Evolutionary conservation across 2,888 invertebrate species (phyloP).

Genomic region (Sarcophaga subvicina): DNA sequence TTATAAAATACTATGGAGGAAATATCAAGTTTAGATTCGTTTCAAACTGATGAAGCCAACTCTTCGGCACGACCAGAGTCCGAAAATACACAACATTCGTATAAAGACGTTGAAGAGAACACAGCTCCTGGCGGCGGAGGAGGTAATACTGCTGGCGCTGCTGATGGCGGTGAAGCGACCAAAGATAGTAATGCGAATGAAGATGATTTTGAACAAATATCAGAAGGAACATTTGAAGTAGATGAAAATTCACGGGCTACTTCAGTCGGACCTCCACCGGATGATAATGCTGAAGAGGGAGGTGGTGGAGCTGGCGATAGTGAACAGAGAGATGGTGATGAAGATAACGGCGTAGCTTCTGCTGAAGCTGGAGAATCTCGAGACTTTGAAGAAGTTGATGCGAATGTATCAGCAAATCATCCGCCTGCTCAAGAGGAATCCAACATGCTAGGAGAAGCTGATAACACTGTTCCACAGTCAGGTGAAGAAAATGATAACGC

Average conservation of each 20-base stretch:
- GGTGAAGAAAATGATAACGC: slow-evolving; percentile 68
- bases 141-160: slow-evolving; percentile 80
- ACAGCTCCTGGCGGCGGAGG: slow-evolving; percentile 50
- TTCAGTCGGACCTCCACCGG: slow-evolving; percentile 64
- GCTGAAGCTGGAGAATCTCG: slow-evolving; percentile 60
- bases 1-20: slow-evolving; percentile 76
- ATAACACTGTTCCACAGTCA: slow-evolving; percentile 73
- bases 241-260: slow-evolving; percentile 75
- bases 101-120: slow-evolving; percentile 70
- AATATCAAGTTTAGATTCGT: slow-evolving; percentile 79
- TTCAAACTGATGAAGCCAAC: slow-evolving; percentile 75
- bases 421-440: slow-evolving; percentile 74
- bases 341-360: slow-evolving; percentile 66
- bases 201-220: slow-evolving; percentile 78
- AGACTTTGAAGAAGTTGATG: slow-evolving; percentile 74
- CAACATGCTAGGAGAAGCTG: slow-evolving; percentile 76
- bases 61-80: slow-evolving; percentile 75
- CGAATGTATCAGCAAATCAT: slow-evolving; percentile 72
- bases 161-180: slow-evolving; percentile 54
- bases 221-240: slow-evolving; percentile 77
- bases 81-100: slow-evolving; percentile 71
- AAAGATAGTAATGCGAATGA: slow-evolving; percentile 70
- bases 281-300: slow-evolving; percentile 57
- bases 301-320: slow-evolving; percentile 39
- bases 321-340: slow-evolving; percentile 32